Conservation (phyloP, 2,113 vertebrate species). For the Oryzias woworae region DNA sequence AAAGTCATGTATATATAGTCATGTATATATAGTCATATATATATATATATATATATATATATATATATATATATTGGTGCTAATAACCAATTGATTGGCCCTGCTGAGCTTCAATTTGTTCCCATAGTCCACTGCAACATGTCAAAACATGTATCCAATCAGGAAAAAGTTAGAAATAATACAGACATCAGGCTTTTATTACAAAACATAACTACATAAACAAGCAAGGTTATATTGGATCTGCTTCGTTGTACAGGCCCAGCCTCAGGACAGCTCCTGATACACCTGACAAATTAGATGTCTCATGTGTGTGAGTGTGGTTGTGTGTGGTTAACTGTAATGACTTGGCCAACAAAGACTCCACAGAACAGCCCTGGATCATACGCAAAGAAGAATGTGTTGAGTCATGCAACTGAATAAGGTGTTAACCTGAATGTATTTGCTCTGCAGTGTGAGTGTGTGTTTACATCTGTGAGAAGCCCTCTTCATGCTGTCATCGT, state of each 20-base stretch:
- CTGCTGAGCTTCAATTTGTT: no score
- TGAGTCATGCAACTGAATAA: conserved; percentile 13
- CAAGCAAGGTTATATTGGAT: neutral
- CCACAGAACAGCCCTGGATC: conserved; percentile 27
- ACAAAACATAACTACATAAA: no score
- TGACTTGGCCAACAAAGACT: conserved; percentile 77
- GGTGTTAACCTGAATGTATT: conserved; percentile 53
- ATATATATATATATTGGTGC: no score
- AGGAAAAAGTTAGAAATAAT: no score
- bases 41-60: no score
- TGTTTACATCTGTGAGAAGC: conserved; percentile 42
- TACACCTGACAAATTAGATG: conserved; percentile 23
- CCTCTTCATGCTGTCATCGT: conserved; percentile 23
- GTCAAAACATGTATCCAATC: no score
- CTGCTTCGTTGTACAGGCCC: neutral
- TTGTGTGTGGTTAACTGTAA: conserved; percentile 52
- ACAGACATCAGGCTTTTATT: no score
- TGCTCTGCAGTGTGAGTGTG: conserved; percentile 9
- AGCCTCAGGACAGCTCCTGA: neutral
- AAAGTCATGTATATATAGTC: no score
- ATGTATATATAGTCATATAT: no score
- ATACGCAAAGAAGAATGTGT: conserved; percentile 21
- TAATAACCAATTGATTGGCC: no score
- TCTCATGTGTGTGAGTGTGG: conserved; percentile 27
- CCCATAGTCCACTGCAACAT: no score